A percentile compares a stretch with the other conserved stretches of the same genome.
These are phyloP conservation scores for Orchestes rusci DNA, from an alignment of 2,888 invertebrate species.

Conservation along the genomic window DNA sequence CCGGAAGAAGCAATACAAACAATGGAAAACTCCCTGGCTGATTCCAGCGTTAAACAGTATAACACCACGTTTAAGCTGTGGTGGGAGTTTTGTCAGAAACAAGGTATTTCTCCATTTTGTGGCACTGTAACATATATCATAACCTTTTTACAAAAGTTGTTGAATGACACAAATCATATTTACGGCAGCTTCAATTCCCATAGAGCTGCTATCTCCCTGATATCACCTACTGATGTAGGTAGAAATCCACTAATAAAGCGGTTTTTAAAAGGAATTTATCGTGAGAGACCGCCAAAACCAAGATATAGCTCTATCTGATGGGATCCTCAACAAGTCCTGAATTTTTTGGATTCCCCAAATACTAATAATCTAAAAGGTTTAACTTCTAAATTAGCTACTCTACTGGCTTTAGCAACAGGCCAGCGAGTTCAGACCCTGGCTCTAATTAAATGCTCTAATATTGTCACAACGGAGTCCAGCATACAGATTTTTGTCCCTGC, in stretches of 20 bases:
- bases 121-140: not conserved
- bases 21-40: conserved; percentile 23
- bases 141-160: not conserved
- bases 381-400: not conserved
- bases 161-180: not conserved
- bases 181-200: not conserved
- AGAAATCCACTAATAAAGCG: not conserved
- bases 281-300: not conserved
- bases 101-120: not conserved
- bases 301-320: conserved; percentile 1
- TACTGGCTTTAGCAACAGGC: conserved; percentile 6
- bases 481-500: not conserved
- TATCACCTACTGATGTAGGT: not conserved
- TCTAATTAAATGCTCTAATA: conserved; percentile 12
- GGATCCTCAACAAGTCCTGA: conserved; percentile 3
- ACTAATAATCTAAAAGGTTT: too few species aligned
- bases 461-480: not conserved
- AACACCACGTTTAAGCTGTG: conserved; percentile 23
- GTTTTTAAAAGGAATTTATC: not conserved
- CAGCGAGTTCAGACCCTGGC: conserved; percentile 8
- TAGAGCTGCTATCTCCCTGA: not conserved
- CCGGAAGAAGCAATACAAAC: conserved; percentile 14
- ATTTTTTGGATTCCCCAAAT: too few species aligned
- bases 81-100: conserved; percentile 19
- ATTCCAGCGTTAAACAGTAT: conserved; percentile 27